Percentiles rank a stretch among this genome's conserved stretches.
Conservation (phyloP, 2,113 vertebrate genomes). For the Tonatia bakeri region DNA sequence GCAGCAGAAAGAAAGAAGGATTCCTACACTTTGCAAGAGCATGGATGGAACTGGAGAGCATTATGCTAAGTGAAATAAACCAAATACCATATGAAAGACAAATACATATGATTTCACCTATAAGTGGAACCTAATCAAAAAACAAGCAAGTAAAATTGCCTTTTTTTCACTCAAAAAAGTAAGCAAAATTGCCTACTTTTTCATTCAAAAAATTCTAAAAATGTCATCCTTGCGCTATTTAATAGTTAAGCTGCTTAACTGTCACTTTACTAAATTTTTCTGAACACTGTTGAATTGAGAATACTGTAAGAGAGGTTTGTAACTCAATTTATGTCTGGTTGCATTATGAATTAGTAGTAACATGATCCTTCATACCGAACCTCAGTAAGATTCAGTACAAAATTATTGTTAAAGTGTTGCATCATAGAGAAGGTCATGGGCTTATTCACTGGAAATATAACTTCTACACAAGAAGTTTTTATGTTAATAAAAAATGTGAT, state of each 20-base stretch:
- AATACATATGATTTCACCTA: too few relatives aligned
- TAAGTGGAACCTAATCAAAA: too few relatives aligned
- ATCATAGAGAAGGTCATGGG: background rate
- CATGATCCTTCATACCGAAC: background rate
- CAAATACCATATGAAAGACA: too few relatives aligned
- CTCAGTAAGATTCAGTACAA: background rate
- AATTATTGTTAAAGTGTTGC: background rate
- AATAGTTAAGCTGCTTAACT: background rate
- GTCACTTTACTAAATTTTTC: slow-evolving; percentile 1
- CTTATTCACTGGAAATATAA: background rate
- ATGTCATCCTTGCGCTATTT: background rate
- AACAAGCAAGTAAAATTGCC: background rate
- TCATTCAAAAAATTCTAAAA: background rate
- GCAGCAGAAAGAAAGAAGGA: too few relatives aligned
- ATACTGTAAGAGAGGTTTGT: background rate
- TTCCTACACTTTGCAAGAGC: too few relatives aligned
- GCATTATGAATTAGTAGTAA: slow-evolving; percentile 19
- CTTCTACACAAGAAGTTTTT: background rate
- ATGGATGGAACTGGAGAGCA: too few relatives aligned
- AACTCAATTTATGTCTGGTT: background rate
- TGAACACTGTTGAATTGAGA: background rate
- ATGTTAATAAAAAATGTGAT: background rate
- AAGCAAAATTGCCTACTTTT: background rate
- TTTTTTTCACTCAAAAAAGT: background rate
- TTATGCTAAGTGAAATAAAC: too few relatives aligned